Base-by-base conservation (phyloP, 2,888 invertebrate species). In the Erynnis tages region DNA sequence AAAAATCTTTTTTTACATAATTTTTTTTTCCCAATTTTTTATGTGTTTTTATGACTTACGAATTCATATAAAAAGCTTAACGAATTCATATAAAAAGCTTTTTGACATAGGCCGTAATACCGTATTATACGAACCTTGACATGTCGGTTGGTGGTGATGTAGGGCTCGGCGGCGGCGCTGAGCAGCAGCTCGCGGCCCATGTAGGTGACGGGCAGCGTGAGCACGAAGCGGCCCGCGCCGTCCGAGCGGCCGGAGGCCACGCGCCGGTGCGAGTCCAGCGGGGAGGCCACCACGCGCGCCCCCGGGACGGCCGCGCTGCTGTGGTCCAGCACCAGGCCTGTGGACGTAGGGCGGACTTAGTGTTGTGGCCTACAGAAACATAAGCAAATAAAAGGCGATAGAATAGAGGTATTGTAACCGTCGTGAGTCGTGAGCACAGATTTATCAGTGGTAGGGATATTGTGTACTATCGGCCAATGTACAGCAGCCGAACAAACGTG, bases 291-390 rank as follows among this genome's bases (percentile, higher is more conserved):
- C 0, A 94, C 68, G 37, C 81, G 71, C 0, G 91, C 91, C 43
- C 84, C 76, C 1, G 76, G 55, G 1, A 94, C 74, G 0, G 93
- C 92, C 61, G 90, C 89, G 70, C 93, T 93, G 56, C 82, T 77
- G 53, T 74, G 74, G 72, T 93, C 93, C 19, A 92, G 71, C 0
- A 93, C 89, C 56, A 92, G 85, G 45, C 94, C 94, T 91, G 69
- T 2, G 63, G 56, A 34, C 34, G 3, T 21, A 21, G 3, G 21
- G 21, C 6, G 21, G 8, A 21, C 5, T 21, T 21, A 21, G 5
- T 21, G 3, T 21, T 21, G 5, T 21, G 8, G 6, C 7, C 25
- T 25, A 25, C 8, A 25, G 7, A 25, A 30, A 11, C 6, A 30
- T 2, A 30, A 30, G 11, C n/a, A 11, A 11, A 30, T 11, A 30